These are phyloP conservation scores for Eupithecia subfuscata DNA, from an alignment of 2,888 invertebrate species.

Conservation along the genomic window DNA sequence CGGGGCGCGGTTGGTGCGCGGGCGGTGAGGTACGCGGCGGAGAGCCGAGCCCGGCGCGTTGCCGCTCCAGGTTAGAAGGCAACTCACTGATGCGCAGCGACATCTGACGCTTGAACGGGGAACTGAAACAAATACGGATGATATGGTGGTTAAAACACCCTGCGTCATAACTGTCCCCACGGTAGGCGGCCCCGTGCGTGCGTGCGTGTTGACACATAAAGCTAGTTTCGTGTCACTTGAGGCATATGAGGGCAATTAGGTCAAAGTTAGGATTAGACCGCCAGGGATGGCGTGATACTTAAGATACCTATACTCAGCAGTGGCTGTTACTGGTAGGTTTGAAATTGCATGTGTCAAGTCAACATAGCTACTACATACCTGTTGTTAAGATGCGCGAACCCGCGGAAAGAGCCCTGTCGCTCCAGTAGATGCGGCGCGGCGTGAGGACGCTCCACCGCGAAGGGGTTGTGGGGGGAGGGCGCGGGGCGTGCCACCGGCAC, in stretches of 20 bases:
- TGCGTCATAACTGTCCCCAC: background rate
- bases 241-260: too few species aligned
- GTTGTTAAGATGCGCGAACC: constrained; percentile 90
- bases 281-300: too few species aligned
- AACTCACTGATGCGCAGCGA: constrained; percentile 97
- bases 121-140: constrained; percentile 81
- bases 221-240: too few species aligned
- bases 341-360: too few species aligned
- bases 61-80: constrained; percentile 96
- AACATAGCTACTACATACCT: constrained; percentile 55
- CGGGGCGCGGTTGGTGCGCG: constrained; percentile 57
- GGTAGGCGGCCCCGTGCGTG: too few species aligned
- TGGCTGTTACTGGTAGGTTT: too few species aligned
- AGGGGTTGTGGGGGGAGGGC: constrained; percentile 88
- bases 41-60: constrained; percentile 88
- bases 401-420: constrained; percentile 97
- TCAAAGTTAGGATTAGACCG: too few species aligned
- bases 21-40: constrained; percentile 85
- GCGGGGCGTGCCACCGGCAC: constrained; percentile 26
- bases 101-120: constrained; percentile 98
- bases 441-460: constrained; percentile 97
- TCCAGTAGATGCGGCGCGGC: constrained; percentile 97
- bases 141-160: background rate
- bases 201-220: too few species aligned
- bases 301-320: too few species aligned